phyloP scores from a whole-genome alignment of 2,113 vertebrate genomes.

The Ondatra zibethicus region DNA sequence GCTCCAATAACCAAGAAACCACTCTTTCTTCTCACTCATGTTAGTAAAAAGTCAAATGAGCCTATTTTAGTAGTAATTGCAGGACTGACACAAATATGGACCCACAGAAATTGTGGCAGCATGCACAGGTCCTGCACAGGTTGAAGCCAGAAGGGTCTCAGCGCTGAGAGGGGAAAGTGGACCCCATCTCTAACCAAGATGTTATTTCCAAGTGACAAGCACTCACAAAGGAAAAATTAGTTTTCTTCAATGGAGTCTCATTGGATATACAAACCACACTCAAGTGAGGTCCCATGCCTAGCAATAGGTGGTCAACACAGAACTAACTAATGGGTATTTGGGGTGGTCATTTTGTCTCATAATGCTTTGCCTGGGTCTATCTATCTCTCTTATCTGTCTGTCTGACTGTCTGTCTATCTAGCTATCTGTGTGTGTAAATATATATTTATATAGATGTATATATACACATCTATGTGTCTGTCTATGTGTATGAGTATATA shows the following conservation, averaged over 20 bases:
- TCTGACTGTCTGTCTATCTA: too few relatives aligned
- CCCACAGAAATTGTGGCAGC: neutral
- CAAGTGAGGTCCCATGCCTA: neutral
- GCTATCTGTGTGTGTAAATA: too few relatives aligned
- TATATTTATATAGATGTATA: too few relatives aligned
- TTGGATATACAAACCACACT: neutral
- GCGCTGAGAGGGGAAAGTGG: neutral
- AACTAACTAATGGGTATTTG: neutral
- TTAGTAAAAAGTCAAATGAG: constrained; percentile 28
- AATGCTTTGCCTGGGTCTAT: neutral
- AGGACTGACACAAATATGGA: neutral
- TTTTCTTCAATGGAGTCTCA: neutral
- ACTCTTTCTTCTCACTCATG: neutral
- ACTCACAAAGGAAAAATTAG: neutral
- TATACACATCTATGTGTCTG: too few relatives aligned
- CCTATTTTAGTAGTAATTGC: constrained; percentile 8
- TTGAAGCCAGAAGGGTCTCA: neutral
- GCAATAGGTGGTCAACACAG: neutral
- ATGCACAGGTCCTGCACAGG: neutral
- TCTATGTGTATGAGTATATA: too few relatives aligned
- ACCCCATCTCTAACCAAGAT: neutral
- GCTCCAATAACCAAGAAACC: neutral
- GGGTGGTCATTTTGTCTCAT: neutral
- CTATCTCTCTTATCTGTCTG: too few relatives aligned
- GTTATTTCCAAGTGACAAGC: neutral